phyloP scores from a whole-genome alignment of 1,140 invertebrate species.

The Papilio polyxenes region DNA sequence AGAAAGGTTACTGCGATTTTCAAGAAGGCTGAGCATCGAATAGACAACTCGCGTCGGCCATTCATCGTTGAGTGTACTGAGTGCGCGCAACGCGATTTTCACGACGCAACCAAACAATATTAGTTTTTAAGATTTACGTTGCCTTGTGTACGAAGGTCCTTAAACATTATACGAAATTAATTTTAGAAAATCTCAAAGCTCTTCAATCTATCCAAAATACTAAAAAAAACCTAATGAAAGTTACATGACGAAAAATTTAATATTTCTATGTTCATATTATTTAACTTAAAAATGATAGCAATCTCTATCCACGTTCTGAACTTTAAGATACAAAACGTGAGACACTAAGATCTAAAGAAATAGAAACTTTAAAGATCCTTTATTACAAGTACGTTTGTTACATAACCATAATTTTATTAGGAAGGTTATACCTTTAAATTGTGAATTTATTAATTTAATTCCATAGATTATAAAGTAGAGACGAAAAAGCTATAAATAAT shows the following conservation, averaged over 20 bases:
- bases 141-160: too few species aligned
- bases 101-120: background rate
- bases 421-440: background rate
- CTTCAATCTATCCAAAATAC: background rate
- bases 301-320: slow-evolving; percentile 9
- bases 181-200: background rate
- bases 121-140: background rate
- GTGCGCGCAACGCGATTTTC: too few species aligned
- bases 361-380: background rate
- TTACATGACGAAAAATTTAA: background rate
- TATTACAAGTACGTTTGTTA: background rate
- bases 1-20: too few species aligned
- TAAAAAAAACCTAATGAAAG: background rate
- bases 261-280: background rate
- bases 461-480: background rate
- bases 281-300: background rate
- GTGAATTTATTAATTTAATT: background rate
- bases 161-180: too few species aligned
- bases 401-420: background rate
- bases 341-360: background rate
- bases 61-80: too few species aligned
- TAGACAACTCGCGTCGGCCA: too few species aligned
- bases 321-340: background rate
- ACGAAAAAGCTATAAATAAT: background rate
- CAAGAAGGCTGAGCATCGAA: too few species aligned